Base-by-base conservation (phyloP, 2,797 vertebrate species). In the Morus bassanus region DNA sequence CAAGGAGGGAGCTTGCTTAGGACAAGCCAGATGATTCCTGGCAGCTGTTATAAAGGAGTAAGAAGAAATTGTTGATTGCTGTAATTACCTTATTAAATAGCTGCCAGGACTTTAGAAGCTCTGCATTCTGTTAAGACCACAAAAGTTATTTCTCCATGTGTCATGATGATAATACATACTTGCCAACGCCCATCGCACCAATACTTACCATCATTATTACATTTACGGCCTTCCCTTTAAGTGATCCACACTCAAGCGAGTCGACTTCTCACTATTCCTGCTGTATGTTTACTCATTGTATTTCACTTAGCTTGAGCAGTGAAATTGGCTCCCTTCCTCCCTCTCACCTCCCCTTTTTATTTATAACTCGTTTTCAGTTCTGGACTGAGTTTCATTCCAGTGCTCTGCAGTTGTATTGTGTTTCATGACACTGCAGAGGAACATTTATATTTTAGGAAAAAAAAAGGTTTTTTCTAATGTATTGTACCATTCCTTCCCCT, bases 361-460 rank as follows among this genome's bases (percentile, higher is more conserved):
- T 92, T 89, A 35, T 92, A 81, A 89, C 25, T 43, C 5, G 0
- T 54, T 89, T 80, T 68, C 57, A 56, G 33, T 75, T 85, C 72
- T 94, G 60, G 79, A 48, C 50, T 67, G 64, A 69, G 54, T 88
- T 89, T 84, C 28, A 27, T 75, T 93, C 46, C 27, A 73, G 57
- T 63, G 15, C n/a, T 88, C 73, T 96, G 69, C 51, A 76, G 4
- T 60, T 80, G 33, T 75, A 39, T 91, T 83, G 77, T 82, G 54
- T 91, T 93, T 94, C 82, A 82, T 69, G 78, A 85, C 85, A 76
- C 43, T 91, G 91, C 59, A 91, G 59, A 89, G 39, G 39, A 84
- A 53, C 48, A 45, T 65, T 83, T 81, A 25, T 37, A 88, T 83
- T 94, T 76, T 33, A 56, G 56, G 43, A 4, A 8, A 27, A 65